A percentile compares a stretch with the other conserved stretches of the same genome.
These are phyloP conservation scores for Helicoverpa assulta DNA, from an alignment of 2,888 invertebrate species.

Conservation along the genomic window DNA sequence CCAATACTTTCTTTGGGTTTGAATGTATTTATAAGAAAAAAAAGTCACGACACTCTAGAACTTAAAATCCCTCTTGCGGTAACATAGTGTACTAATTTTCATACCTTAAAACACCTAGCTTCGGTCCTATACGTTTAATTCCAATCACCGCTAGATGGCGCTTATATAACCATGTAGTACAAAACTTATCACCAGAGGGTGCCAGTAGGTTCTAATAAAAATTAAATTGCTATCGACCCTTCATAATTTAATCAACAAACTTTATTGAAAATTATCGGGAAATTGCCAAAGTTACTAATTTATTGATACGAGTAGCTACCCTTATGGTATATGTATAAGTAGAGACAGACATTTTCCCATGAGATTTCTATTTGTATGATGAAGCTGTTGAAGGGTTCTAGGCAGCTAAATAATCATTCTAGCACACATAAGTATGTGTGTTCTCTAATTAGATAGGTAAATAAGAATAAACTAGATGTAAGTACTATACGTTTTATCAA, in stretches of 20 bases:
- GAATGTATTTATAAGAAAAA: too few species aligned
- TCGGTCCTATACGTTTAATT: not conserved
- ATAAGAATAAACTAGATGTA: not conserved
- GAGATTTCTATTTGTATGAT: slow-evolving; percentile 2
- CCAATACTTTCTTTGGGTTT: not conserved
- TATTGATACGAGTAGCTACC: slow-evolving; percentile 12
- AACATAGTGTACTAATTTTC: not conserved
- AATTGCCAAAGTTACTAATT: slow-evolving; percentile 28
- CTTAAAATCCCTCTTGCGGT: slow-evolving; percentile 16
- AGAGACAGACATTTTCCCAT: not conserved
- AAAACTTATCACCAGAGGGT: slow-evolving; percentile 15
- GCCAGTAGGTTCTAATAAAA: slow-evolving; percentile 26
- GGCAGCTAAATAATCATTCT: too few species aligned
- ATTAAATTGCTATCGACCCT: slow-evolving; percentile 26
- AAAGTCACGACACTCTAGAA: not conserved
- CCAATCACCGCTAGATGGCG: slow-evolving; percentile 26
- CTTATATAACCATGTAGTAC: not conserved
- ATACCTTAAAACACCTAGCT: not conserved
- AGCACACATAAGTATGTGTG: not conserved
- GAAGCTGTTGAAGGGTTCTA: not conserved
- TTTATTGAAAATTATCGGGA: slow-evolving; percentile 17
- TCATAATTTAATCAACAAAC: slow-evolving; percentile 23
- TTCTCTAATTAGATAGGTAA: slow-evolving; percentile 31
- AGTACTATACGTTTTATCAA: not conserved
- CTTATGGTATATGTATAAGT: slow-evolving; percentile 11